Conservation (phyloP, 2,113 vertebrate genomes). For the Chaetodon auriga region DNA sequence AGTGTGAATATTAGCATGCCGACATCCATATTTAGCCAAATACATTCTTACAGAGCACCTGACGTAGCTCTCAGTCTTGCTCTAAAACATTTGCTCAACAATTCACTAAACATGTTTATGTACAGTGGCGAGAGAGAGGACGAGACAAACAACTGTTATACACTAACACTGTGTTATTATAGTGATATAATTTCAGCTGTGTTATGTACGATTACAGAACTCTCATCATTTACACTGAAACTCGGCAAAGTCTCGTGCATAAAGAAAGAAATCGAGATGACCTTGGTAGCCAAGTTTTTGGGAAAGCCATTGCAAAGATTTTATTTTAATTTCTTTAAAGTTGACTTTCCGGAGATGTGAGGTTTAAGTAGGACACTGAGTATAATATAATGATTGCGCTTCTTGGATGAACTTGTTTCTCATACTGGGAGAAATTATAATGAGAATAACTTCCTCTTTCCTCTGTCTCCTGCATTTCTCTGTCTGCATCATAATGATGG, state of each 20-base stretch:
- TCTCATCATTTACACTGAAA: neutral
- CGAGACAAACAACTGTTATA: too few species aligned
- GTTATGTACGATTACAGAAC: neutral
- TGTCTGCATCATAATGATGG: conserved; percentile 67
- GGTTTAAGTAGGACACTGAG: conserved; percentile 56
- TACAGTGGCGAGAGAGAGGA: too few species aligned
- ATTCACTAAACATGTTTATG: too few species aligned
- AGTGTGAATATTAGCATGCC: neutral
- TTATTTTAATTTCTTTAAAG: conserved; percentile 18
- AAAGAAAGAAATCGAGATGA: neutral
- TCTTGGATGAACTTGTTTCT: conserved; percentile 56
- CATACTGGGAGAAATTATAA: conserved; percentile 55
- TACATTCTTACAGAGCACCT: too few species aligned
- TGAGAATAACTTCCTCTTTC: conserved; percentile 53
- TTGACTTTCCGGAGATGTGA: conserved; percentile 46
- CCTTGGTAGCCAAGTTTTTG: neutral
- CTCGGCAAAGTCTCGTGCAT: neutral
- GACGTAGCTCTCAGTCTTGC: too few species aligned
- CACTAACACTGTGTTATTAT: too few species aligned
- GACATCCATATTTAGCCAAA: neutral
- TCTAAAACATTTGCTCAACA: too few species aligned
- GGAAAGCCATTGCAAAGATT: conserved; percentile 2
- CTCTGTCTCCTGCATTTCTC: conserved; percentile 56
- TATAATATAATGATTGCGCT: conserved; percentile 57
- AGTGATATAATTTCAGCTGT: too few species aligned